Evolutionary conservation across 2,888 invertebrate species (phyloP), one percentile per base, ranked within the genome.

Genomic region (Lamproptera curius): DNA sequence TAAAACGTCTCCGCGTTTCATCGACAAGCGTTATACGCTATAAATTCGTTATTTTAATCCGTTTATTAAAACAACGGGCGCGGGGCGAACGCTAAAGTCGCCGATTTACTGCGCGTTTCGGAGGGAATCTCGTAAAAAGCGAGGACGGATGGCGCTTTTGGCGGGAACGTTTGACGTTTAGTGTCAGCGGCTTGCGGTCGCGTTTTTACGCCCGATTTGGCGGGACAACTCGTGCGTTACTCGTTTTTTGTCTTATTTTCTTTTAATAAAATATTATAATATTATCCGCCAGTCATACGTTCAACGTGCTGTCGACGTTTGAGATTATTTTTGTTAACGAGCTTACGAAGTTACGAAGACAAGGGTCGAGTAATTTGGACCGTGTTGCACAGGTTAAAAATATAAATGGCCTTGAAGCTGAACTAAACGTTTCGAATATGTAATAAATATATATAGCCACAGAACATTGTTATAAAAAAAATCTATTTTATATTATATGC

Each of bases 41-140:
- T 85, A 85, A 85, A 83, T 80, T 81, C 58, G 55, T 78, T 76
- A 76, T 83, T 76, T 86, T 84, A 85, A 85, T 85, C 73, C 67
- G 74, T 76, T n/a, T 75, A 79, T 80, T 79, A 73, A 82, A 83
- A 85, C 83, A 85, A 84, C 82, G 67, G 4, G 67, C 61, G 59
- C 63, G 70, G 68, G 59, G 35, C 55, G 59, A 65, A 76, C 70
- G 73, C 76, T 86, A 86, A 86, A 84, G 71, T 75, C 65, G 71
- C 58, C 62, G 61, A 63, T 83, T 86, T 85, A 86, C 70, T 67
- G 60, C 70, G 61, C 38, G 62, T 67, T 65, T 68, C 65, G 62
- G 67, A 63, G 70, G 67, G 62, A 61, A 63, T 74, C 69, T 75
- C 82, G 69, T 82, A 80, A 82, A 82, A 72, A 75, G 63, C 67